Evolutionary conservation across 2,113 vertebrate genomes (phyloP), one percentile per base, ranked within the genome.

Genomic region (Notothenia rossii): DNA sequence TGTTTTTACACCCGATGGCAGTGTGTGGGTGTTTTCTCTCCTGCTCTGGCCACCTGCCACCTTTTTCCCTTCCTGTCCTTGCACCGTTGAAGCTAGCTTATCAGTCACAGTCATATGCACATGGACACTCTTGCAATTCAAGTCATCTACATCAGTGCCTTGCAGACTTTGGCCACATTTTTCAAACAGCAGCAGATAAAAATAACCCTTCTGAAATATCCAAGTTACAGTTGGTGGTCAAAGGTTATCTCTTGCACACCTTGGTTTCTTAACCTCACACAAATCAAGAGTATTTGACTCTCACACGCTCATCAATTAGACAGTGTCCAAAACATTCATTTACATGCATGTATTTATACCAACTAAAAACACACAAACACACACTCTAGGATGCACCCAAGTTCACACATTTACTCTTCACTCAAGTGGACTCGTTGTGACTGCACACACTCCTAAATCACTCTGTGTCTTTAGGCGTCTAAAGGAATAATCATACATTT

Each of bases 401-500:
- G 55, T 71, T 74, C 75, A 71, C 33, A 1, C 50, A 50, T 45
- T 60, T 7, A 40, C 18, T 50, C 50, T 8, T 2, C 7, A 7
- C 50, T 36, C 25, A 55, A 51, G 45, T 58, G 45, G 22, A 7
- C 13, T 50, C 10, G 10, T n/a, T 20, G 43, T 59, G 69, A 20
- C 43, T 7, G 9, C 64, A 51, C 18, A 29, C 13, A 65, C 22
- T 73, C 70, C 10, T 90, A 79, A 90, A 79, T 87, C 86, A 80
- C 56, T 50, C 60, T 59, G 55, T 70, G 76, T 83, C 79, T 79
- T 60, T 40, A 61, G 69, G 83, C 71, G 48, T 83, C 68, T 77
- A 43, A 88, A 82, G 56, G 51, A 61, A 85, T 67, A 90, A 86
- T 84, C 66, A 76, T 50, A 87, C 46, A 84, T 91, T 90, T 89